Conservation (phyloP, 2,113 vertebrate species). For the Alosa alosa region DNA sequence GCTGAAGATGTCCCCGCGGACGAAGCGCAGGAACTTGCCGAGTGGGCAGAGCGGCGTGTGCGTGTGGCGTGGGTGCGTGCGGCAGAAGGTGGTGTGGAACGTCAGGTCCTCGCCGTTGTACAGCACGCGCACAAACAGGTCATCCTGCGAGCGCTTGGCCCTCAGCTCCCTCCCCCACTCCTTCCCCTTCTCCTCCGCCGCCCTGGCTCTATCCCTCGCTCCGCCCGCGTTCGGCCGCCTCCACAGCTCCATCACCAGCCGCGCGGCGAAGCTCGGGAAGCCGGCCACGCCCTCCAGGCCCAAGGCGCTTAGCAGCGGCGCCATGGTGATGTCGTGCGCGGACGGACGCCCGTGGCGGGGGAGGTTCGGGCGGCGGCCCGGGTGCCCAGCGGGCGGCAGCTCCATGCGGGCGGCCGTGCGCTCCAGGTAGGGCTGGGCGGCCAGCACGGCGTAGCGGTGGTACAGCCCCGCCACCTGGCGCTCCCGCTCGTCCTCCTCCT, state of each 20-base stretch:
- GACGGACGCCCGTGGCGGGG: no score
- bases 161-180: slow-evolving; percentile 62
- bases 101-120: slow-evolving; percentile 94
- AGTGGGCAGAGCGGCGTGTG: slow-evolving; percentile 86
- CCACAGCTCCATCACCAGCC: slow-evolving; percentile 94
- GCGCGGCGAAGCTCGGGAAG: slow-evolving; percentile 92
- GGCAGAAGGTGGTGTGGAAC: slow-evolving; percentile 89
- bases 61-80: slow-evolving; percentile 68
- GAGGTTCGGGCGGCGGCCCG: slow-evolving; percentile 58
- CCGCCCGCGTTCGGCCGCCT: slow-evolving; percentile 61
- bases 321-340: slow-evolving; percentile 92
- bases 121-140: slow-evolving; percentile 83
- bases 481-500: slow-evolving; percentile 87
- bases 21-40: slow-evolving; percentile 84
- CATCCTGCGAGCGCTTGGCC: background rate
- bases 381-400: slow-evolving; percentile 69
- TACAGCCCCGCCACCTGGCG: slow-evolving; percentile 81
- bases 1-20: slow-evolving; percentile 87
- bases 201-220: slow-evolving; percentile 11
- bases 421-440: slow-evolving; percentile 89
- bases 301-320: slow-evolving; percentile 89
- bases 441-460: slow-evolving; percentile 83
- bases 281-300: slow-evolving; percentile 81
- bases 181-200: slow-evolving; percentile 39
- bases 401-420: slow-evolving; percentile 82